A percentile compares a stretch with the other conserved stretches of the same genome.
phyloP scores from a whole-genome alignment of 2,888 invertebrate species.

The Agrilus biguttatus region DNA sequence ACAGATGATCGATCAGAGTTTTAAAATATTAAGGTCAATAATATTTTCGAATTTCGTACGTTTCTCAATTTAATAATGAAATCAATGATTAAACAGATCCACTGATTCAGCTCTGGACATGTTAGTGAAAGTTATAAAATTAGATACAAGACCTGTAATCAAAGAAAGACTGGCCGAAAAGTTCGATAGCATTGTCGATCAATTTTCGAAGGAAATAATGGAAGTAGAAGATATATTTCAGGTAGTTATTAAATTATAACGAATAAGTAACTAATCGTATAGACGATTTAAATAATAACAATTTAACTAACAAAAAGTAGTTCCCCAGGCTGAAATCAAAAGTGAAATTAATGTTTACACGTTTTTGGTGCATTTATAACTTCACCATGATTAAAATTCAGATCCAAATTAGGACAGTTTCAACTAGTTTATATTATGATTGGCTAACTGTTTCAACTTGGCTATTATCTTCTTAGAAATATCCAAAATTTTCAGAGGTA shows the following conservation, averaged over 20 bases:
- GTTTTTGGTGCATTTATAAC: too few species aligned
- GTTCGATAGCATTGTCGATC: conserved; percentile 71
- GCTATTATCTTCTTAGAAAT: too few species aligned
- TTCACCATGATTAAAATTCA: too few species aligned
- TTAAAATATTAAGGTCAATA: conserved; percentile 52
- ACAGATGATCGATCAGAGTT: conserved; percentile 73
- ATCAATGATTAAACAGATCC: conserved; percentile 34
- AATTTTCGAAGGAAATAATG: conserved; percentile 72
- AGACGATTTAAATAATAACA: too few species aligned
- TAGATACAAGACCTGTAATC: conserved; percentile 62
- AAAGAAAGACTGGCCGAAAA: conserved; percentile 61
- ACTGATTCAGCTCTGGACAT: conserved; percentile 72
- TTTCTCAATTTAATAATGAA: background rate
- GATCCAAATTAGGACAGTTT: too few species aligned
- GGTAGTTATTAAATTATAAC: conserved; percentile 30
- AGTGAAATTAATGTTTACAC: too few species aligned
- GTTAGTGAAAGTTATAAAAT: conserved; percentile 63
- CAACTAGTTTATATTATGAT: too few species aligned
- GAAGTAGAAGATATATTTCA: conserved; percentile 55
- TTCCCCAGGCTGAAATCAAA: too few species aligned
- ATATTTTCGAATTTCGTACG: background rate
- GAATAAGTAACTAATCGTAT: too few species aligned
- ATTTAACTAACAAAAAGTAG: background rate
- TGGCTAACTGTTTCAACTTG: too few species aligned
- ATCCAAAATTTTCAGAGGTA: conserved; percentile 33